Base-by-base conservation (phyloP, 2,888 invertebrate species). In the Nemapogon koenigi region DNA sequence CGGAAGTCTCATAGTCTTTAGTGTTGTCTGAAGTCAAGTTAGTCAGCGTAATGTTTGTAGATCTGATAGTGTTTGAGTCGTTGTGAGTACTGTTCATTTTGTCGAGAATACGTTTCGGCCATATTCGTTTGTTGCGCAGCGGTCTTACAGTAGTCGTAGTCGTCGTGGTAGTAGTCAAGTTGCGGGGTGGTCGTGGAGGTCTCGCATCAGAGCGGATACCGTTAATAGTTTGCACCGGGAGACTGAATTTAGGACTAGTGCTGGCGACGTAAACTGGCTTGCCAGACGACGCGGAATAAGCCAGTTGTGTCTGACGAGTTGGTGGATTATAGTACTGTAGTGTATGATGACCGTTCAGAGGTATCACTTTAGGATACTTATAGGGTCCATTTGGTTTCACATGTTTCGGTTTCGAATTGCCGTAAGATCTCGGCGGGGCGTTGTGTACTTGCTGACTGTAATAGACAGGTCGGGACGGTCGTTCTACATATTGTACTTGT, bases 101-200 rank as follows among this genome's bases (percentile, higher is more conserved):
- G 35, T 60, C 60, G 35, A 57, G 46, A 35, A 62, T 50, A 45
- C 59, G 60, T 43, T 71, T 69, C 6, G 78, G 78, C 78, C 78
- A 78, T 55, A 78, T 78, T 55, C 78, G 58, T 53, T 75, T 78
- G 28, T 66, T 76, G 51, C 79, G 60, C 42, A 70, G 46, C 37
- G 60, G 46, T 53, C 56, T 65, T 43, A 50, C 54, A 2, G 76
- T 72, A 3, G 68, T 62, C 7, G 61, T 53, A 4, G 55, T 57
- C 7, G 51, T 49, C 4, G 52, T 52, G 1, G 49, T 51, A n/a
- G 60, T 55, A 4, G 55, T 55, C 16, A 53, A 44, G 11, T 52
- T 51, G 19, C 49, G 48, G 40, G 53, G 55, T 28, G 42, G 44
- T 46, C 57, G 59, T 26, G 73, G 71, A 4, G 76, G 72, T 44